These are phyloP conservation scores for Scomber colias DNA, from an alignment of 2,113 vertebrate genomes.

Conservation along the genomic window DNA sequence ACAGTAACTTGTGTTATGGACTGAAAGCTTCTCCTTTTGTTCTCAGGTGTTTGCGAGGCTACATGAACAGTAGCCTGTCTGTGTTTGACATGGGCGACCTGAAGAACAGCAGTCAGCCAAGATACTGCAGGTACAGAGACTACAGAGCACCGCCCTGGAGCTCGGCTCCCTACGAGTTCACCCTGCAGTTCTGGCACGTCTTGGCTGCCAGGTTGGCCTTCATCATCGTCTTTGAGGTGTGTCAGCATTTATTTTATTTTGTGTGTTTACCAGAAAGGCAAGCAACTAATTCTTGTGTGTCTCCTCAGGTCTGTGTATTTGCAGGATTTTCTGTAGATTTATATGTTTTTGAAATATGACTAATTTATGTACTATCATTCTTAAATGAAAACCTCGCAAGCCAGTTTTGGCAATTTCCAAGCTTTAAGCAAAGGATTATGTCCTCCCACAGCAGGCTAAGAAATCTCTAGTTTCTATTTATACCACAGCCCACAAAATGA, in stretches of 20 bases:
- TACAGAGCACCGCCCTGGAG: constrained; percentile 96
- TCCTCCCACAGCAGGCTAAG: not conserved
- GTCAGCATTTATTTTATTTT: constrained; percentile 58
- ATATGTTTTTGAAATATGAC: not conserved
- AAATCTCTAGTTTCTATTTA: not conserved
- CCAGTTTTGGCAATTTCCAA: not conserved
- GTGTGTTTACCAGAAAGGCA: constrained; percentile 54
- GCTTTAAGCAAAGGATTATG: constrained; percentile 12
- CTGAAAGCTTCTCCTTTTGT: constrained; percentile 11
- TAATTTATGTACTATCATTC: not conserved
- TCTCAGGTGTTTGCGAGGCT: constrained; percentile 93
- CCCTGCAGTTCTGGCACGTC: constrained; percentile 98
- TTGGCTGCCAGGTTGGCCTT: constrained; percentile 96
- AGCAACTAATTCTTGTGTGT: constrained; percentile 71
- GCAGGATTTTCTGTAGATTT: constrained; percentile 27
- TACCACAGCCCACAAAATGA: constrained; percentile 4
- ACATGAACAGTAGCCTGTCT: constrained; percentile 97
- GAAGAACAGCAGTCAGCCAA: constrained; percentile 84
- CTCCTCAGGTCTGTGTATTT: constrained; percentile 11
- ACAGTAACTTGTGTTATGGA: not conserved
- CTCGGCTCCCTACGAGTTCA: constrained; percentile 92
- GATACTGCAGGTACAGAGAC: constrained; percentile 96
- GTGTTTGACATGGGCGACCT: constrained; percentile 92
- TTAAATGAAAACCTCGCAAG: constrained; percentile 7
- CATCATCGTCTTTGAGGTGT: constrained; percentile 98